phyloP scores from a whole-genome alignment of 2,797 vertebrate genomes.

The Eulemur mongoz region DNA sequence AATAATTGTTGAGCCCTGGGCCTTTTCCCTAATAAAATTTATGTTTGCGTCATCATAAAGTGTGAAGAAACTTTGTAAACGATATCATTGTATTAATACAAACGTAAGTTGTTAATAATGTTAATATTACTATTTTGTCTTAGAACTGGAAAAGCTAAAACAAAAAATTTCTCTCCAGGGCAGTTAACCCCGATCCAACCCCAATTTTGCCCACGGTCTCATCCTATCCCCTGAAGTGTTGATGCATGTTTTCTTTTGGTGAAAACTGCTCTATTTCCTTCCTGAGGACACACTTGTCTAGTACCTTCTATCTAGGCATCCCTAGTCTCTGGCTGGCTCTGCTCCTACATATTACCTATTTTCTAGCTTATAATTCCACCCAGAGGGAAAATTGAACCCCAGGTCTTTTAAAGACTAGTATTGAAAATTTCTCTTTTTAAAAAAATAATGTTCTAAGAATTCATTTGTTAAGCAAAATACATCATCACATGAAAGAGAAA shows the following conservation, averaged over 20 bases:
- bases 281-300: neutral
- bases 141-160: no score
- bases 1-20: no score
- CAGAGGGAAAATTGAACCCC: neutral
- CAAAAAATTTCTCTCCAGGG: neutral
- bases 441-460: constrained; percentile 6
- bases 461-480: neutral
- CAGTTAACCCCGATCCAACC: no score
- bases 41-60: no score
- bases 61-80: no score
- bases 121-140: no score
- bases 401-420: neutral
- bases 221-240: neutral
- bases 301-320: neutral
- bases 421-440: neutral
- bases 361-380: neutral
- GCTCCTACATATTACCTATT: neutral
- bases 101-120: no score
- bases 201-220: neutral
- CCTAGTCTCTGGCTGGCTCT: neutral
- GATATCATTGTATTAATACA: no score
- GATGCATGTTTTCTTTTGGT: neutral
- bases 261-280: neutral
- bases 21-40: no score
- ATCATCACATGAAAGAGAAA: neutral